Evolutionary conservation across 1,140 invertebrate species (phyloP).

Genomic region (Sitodiplosis mosellana): DNA sequence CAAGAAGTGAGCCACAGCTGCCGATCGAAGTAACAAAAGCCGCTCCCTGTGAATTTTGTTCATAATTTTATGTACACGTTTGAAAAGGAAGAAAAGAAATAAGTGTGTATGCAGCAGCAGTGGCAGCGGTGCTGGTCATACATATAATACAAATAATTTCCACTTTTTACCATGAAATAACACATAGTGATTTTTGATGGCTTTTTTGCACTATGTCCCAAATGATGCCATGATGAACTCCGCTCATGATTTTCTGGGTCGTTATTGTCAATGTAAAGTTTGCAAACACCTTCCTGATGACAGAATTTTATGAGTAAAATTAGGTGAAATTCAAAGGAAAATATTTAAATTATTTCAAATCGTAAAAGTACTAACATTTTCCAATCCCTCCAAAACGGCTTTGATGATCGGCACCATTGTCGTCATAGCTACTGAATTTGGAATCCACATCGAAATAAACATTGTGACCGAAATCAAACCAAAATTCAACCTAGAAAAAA

Average conservation of each 20-base stretch:
- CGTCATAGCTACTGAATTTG: slow-evolving; percentile 38
- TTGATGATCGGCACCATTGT: slow-evolving; percentile 43
- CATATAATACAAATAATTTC: too few species aligned
- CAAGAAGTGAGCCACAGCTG: slow-evolving; percentile 71
- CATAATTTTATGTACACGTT: too few species aligned
- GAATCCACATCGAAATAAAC: slow-evolving; percentile 44
- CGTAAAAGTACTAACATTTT: slow-evolving; percentile 20
- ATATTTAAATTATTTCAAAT: background rate
- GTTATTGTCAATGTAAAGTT: slow-evolving; percentile 31
- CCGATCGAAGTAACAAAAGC: slow-evolving; percentile 68
- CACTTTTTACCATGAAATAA: slow-evolving; percentile 53
- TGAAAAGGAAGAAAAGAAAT: too few species aligned
- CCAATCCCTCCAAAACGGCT: slow-evolving; percentile 30
- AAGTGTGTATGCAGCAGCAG: too few species aligned
- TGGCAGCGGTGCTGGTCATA: too few species aligned
- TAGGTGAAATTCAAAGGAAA: background rate
- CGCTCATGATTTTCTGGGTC: slow-evolving; percentile 25
- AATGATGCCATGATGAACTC: too few species aligned
- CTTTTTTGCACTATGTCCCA: slow-evolving; percentile 6
- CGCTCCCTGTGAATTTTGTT: too few species aligned
- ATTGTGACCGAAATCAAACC: slow-evolving; percentile 39
- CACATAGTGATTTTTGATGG: slow-evolving; percentile 46
- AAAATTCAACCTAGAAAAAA: slow-evolving; percentile 21
- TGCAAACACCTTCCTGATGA: slow-evolving; percentile 38
- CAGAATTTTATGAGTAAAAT: background rate